These are phyloP conservation scores for Idaea aversata DNA, from an alignment of 2,888 invertebrate genomes.

Conservation along the genomic window DNA sequence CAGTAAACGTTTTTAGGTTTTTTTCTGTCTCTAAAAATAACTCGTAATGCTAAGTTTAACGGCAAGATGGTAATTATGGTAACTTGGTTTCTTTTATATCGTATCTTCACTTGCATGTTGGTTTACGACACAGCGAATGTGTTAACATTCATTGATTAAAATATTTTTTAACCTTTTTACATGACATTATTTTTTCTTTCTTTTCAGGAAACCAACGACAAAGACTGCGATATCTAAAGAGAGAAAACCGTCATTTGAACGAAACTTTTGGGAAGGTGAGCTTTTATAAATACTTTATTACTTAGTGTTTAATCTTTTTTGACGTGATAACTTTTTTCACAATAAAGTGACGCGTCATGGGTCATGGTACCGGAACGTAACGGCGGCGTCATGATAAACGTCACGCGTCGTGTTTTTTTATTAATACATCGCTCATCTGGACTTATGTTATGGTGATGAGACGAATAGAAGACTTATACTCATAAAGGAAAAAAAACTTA, in stretches of 20 bases:
- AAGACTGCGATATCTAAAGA: slow-evolving; percentile 42
- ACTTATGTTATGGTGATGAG: too few species aligned
- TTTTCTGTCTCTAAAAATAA: slow-evolving; percentile 5
- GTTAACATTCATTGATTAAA: too few species aligned
- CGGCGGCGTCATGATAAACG: too few species aligned
- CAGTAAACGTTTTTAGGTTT: slow-evolving; percentile 21
- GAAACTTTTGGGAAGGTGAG: slow-evolving; percentile 73
- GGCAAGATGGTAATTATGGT: not conserved
- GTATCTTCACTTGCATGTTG: not conserved
- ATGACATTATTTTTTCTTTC: slow-evolving; percentile 23
- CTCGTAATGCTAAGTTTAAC: not conserved
- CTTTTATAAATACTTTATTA: slow-evolving; percentile 7
- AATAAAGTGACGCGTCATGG: too few species aligned
- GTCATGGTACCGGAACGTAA: too few species aligned
- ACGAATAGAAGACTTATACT: too few species aligned
- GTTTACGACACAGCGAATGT: not conserved
- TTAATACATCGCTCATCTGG: too few species aligned
- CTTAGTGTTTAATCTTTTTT: too few species aligned
- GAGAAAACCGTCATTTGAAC: slow-evolving; percentile 61
- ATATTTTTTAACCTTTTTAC: not conserved
- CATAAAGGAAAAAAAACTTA: too few species aligned
- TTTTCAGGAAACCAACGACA: slow-evolving; percentile 63
- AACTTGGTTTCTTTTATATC: not conserved
- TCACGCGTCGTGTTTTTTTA: too few species aligned
- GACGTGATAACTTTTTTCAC: too few species aligned